Evolutionary conservation across 2,113 vertebrate species (phyloP), one percentile per base, ranked within the genome.

Genomic region (Poecilia latipinna): DNA sequence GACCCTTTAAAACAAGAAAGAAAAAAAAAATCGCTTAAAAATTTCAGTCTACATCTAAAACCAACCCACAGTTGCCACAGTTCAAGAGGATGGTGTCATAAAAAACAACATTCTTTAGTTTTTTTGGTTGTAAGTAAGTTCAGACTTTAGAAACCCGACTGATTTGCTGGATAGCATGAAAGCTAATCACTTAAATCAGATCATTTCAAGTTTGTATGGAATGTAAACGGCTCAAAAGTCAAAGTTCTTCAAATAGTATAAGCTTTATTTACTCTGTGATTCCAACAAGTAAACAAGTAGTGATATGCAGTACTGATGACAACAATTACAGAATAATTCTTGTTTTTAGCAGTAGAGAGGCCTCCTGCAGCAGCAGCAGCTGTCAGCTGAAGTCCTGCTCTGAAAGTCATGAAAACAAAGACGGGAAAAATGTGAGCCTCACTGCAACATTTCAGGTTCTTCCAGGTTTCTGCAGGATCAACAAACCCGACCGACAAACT

Each of bases 371-470:
- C 10, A 33, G 31, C 65, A 24, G 66, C 48, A 44, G 42, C 63
- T 61, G 35, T 0, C 37, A 35, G 42, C 2, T 39, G 33, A 39
- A 61, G 64, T 72, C 13, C 65, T 57, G 31, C 35, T 39, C 61
- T 70, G 13, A 72, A 85, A 72, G 80, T 80, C 82, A 77, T 8
- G 13, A 71, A 72, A 77, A 65, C 26, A 68, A 78, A 60, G 44
- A 12, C 29, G 62, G 65, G 37, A 19, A 88, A 48, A 72, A 22
- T 33, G 2, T 11, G 44, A 64, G 61, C 61, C 62, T 74, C 68
- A 7, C n/a, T 19, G 69, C 54, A 42, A 1, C 33, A 0, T 65
- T 31, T 80, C 70, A 63, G 28, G 37, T 75, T 73, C 51, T 24
- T 74, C 63, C 63, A 22, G 67, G 35, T 24, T 70, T 69, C 75